Evolutionary conservation across 2,888 invertebrate species (phyloP).

Genomic region (Hyles lineata): DNA sequence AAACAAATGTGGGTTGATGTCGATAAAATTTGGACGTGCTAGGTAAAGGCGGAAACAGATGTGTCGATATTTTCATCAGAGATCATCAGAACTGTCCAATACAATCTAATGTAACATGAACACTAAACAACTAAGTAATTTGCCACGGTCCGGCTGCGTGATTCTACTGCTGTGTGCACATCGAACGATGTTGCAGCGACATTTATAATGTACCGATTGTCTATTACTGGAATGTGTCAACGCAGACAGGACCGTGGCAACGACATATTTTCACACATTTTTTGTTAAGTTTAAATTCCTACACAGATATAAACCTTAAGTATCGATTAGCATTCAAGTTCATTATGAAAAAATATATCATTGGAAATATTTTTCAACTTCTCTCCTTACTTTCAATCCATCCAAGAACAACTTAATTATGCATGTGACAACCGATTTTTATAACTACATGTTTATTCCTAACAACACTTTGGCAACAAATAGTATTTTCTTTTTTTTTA

Average conservation of each 20-base stretch:
- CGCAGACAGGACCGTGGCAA: slow-evolving; percentile 65
- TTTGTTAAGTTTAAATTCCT: slow-evolving; percentile 77
- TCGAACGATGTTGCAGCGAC: background rate
- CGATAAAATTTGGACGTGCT: slow-evolving; percentile 65
- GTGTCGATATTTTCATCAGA: slow-evolving; percentile 61
- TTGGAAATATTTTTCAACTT: slow-evolving; percentile 84
- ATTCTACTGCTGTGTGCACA: background rate
- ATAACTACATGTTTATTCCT: slow-evolving; percentile 81
- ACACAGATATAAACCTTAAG: slow-evolving; percentile 84
- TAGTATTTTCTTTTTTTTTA: slow-evolving; percentile 70
- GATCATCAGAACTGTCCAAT: slow-evolving; percentile 69
- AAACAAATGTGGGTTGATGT: slow-evolving; percentile 62
- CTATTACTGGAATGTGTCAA: slow-evolving; percentile 13
- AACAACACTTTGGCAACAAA: slow-evolving; percentile 86
- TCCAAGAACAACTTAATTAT: slow-evolving; percentile 83
- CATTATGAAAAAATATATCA: slow-evolving; percentile 85
- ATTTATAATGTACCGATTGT: slow-evolving; percentile 25
- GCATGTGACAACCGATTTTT: slow-evolving; percentile 83
- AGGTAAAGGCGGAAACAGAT: slow-evolving; percentile 69
- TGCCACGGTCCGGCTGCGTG: slow-evolving; percentile 62
- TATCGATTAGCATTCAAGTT: slow-evolving; percentile 83
- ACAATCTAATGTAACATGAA: slow-evolving; percentile 83
- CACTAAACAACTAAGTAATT: slow-evolving; percentile 81
- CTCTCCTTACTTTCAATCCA: slow-evolving; percentile 80
- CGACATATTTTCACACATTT: slow-evolving; percentile 73